These are phyloP conservation scores for Noctua comes DNA, from an alignment of 2,888 invertebrate species.

Conservation along the genomic window DNA sequence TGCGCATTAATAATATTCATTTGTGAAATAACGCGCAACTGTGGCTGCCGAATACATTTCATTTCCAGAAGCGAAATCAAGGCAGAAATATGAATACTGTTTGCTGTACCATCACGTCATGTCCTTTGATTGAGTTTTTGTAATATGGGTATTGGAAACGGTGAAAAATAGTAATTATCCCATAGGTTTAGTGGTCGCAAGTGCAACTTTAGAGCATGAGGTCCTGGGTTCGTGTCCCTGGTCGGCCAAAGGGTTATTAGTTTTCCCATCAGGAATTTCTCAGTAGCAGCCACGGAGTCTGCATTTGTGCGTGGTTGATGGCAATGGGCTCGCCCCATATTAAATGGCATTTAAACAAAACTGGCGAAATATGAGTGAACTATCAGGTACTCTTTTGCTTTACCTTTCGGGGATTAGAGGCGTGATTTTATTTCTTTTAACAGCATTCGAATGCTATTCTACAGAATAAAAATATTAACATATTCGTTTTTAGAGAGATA, in stretches of 20 bases:
- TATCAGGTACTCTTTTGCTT: background rate
- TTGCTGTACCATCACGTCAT: constrained; percentile 5
- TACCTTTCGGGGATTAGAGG: background rate
- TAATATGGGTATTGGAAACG: background rate
- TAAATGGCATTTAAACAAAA: background rate
- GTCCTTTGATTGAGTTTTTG: constrained; percentile 13
- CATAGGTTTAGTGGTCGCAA: background rate
- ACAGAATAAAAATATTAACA: background rate
- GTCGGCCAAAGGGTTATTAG: background rate
- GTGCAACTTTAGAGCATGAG: background rate
- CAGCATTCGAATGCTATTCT: background rate
- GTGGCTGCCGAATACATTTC: constrained; percentile 41
- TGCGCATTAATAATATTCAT: constrained; percentile 56
- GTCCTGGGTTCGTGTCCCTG: background rate
- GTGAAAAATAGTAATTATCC: background rate
- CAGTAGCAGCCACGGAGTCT: background rate
- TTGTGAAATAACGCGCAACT: constrained; percentile 50
- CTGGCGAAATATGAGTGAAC: background rate
- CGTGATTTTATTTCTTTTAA: background rate
- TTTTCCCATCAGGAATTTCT: background rate
- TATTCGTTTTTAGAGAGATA: constrained; percentile 1
- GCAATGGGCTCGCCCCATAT: background rate
- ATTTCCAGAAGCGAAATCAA: constrained; percentile 31
- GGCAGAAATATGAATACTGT: constrained; percentile 28
- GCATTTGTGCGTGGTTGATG: background rate